Base-by-base conservation (phyloP, 2,888 invertebrate species). In the Amphimallon solstitiale region DNA sequence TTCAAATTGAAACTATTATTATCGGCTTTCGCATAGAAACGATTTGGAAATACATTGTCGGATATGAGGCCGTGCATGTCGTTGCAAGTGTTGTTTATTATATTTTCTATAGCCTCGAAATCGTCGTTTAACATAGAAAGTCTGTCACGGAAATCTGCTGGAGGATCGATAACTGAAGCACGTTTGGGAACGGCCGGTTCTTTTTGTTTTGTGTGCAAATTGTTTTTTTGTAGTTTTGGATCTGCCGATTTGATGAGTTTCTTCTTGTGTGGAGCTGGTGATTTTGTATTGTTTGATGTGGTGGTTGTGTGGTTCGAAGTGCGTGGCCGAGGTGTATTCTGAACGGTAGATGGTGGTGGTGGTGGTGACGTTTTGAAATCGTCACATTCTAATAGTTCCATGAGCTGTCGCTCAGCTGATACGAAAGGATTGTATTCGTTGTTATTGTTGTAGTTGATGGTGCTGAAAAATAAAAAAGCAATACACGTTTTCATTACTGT, bases 361-460 rank as follows among this genome's bases (percentile, higher is more conserved):
- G 80, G 75, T 19, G 74, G 75, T 19, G 78, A 75, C 43, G 81
- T 79, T 68, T 81, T 82, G 72, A 84, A 80, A 63, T 88, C 87
- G 72, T 89, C 89, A 67, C 89, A 87, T 56, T 90, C 89, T 83
- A 93, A 88, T 35, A 94, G 86, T 78, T 93, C 92, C 82, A 90
- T 89, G 84, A 93, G 88, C 83, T 94, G 93, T 71, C 89, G 89
- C 83, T 93, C 92, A 51, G 93, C 93, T 72, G 90, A 88, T 72
- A 88, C 83, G 82, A 92, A 93, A 56, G 93, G 93, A 81, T 93
- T 91, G 82, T 93, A 92, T 75, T 82, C 85, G 75, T 87, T 86
- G 73, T 49, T 49, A 23, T 49, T 65, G 48, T 21, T 49, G 29
- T 59, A 19, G 56, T 49, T 51, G 21, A 29, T 37, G 19, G 23